phyloP scores from a whole-genome alignment of 2,888 invertebrate species.

The Xanthorhoe spadicearia region DNA sequence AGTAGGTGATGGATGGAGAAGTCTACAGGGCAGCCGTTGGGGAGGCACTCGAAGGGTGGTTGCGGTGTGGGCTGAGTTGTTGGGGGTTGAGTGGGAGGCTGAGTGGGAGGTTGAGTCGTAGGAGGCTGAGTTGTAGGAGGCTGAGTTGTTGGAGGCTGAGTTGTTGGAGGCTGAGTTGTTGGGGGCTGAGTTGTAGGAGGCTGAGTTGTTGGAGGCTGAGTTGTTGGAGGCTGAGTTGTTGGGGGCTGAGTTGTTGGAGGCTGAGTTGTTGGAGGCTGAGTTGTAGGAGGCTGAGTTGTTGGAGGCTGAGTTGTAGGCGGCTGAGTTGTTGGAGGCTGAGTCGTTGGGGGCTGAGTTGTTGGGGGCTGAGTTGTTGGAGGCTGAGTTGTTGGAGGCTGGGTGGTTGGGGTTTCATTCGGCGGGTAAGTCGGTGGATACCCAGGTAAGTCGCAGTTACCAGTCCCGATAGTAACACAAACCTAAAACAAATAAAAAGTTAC shows the following conservation, averaged over 20 bases:
- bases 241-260: slow-evolving; percentile 3
- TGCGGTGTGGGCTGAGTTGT: slow-evolving; percentile 18
- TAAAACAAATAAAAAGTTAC: slow-evolving; percentile 34
- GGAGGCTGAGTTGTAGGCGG: slow-evolving; percentile 17
- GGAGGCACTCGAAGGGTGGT: slow-evolving; percentile 18
- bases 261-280: slow-evolving; percentile 13
- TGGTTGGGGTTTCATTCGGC: slow-evolving; percentile 30
- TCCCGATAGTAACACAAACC: slow-evolving; percentile 58
- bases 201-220: background rate
- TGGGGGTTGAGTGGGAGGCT: background rate
- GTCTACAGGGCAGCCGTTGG: slow-evolving; percentile 39
- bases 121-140: slow-evolving; percentile 12
- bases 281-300: slow-evolving; percentile 12
- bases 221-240: background rate
- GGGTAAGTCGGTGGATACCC: slow-evolving; percentile 40
- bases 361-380: slow-evolving; percentile 24
- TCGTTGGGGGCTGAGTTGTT: slow-evolving; percentile 19
- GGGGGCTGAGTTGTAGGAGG: background rate
- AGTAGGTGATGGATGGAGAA: slow-evolving; percentile 49
- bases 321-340: slow-evolving; percentile 7
- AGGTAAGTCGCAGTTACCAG: slow-evolving; percentile 55
- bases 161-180: slow-evolving; percentile 16
- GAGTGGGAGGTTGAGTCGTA: background rate
- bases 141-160: slow-evolving; percentile 9
- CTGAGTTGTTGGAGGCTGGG: slow-evolving; percentile 24